A percentile compares a stretch with the other conserved stretches of the same genome.
Conservation (phyloP, 2,113 vertebrate genomes). For the Limnothrissa miodon region DNA sequence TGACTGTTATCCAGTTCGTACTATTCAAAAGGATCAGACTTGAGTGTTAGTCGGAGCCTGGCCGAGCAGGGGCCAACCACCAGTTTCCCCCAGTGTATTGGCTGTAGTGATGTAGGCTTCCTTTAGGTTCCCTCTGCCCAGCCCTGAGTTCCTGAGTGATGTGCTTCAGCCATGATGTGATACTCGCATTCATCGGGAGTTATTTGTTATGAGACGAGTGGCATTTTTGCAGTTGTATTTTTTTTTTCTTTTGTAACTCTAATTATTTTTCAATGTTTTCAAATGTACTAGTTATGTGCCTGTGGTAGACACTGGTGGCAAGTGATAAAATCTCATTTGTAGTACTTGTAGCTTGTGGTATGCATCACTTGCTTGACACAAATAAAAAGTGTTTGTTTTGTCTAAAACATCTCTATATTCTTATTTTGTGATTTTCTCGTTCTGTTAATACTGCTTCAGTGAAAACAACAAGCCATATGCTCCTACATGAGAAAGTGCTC, state of each 20-base stretch:
- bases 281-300: not conserved
- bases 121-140: slow-evolving; percentile 19
- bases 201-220: slow-evolving; percentile 20
- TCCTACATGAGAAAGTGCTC: too few relatives aligned
- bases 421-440: not conserved
- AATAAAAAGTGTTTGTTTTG: slow-evolving; percentile 14
- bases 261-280: not conserved
- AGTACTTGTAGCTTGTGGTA: slow-evolving; percentile 6
- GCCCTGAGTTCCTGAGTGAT: not conserved
- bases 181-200: slow-evolving; percentile 9
- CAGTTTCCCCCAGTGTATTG: not conserved
- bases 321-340: not conserved
- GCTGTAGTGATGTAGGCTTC: slow-evolving; percentile 15
- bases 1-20: not conserved
- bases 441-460: not conserved
- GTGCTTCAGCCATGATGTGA: not conserved
- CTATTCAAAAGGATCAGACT: not conserved
- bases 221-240: slow-evolving; percentile 18
- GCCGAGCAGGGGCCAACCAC: not conserved
- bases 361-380: slow-evolving; percentile 15
- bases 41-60: not conserved
- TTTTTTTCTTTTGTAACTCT: not conserved
- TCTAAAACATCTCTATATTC: not conserved
- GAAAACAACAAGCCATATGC: not conserved
- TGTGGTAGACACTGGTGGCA: not conserved